Percentiles rank a stretch among this genome's conserved stretches.
These are phyloP conservation scores for Columba janthina DNA, from an alignment of 2,113 vertebrate species.

Conservation along the genomic window DNA sequence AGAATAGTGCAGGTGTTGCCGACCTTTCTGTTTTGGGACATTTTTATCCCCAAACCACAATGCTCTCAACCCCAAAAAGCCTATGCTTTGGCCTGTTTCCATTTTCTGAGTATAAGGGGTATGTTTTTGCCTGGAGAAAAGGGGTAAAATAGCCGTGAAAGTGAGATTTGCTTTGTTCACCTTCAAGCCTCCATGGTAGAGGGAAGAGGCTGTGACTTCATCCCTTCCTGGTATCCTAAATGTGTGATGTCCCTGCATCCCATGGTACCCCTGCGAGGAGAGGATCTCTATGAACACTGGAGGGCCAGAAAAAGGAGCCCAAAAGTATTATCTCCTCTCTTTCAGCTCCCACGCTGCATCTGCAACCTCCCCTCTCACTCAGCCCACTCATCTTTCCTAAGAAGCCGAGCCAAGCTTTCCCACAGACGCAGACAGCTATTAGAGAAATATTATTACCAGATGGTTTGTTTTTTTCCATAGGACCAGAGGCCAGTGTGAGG, in stretches of 20 bases:
- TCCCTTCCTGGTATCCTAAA: not conserved
- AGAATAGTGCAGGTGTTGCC: not conserved
- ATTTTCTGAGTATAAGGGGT: not conserved
- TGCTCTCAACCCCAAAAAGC: not conserved
- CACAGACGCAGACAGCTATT: slow-evolving; percentile 70
- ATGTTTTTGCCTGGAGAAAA: not conserved
- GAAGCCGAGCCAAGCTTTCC: slow-evolving; percentile 68
- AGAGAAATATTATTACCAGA: slow-evolving; percentile 75
- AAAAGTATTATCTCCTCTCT: not conserved
- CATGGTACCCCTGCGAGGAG: accelerated
- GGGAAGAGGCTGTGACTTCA: not conserved
- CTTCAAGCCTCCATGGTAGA: not conserved
- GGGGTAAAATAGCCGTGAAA: not conserved
- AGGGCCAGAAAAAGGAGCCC: not conserved
- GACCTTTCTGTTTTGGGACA: not conserved
- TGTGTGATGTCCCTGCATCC: accelerated
- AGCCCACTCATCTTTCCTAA: slow-evolving; percentile 12
- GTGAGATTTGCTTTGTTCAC: not conserved
- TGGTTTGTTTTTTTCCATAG: slow-evolving; percentile 67
- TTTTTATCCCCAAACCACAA: not conserved
- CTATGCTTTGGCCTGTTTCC: accelerated
- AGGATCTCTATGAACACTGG: not conserved
- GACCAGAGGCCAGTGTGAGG: slow-evolving; percentile 64
- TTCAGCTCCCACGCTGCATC: not conserved
- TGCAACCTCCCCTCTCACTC: not conserved